phyloP scores from a whole-genome alignment of 2,113 vertebrate genomes.

The Phylloscopus trochiloides region DNA sequence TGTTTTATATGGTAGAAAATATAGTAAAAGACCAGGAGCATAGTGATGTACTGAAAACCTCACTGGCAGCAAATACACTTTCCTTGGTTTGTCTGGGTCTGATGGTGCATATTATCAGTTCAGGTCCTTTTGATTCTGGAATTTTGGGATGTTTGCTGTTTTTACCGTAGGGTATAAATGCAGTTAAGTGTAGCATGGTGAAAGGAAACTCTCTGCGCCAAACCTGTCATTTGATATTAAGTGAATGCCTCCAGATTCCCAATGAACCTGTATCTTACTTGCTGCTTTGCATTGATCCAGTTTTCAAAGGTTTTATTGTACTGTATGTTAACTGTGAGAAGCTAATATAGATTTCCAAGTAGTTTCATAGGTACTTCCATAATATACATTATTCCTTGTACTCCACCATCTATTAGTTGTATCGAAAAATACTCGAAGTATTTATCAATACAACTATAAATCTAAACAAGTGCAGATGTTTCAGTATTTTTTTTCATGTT shows the following conservation, averaged over 20 bases:
- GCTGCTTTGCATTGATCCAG: slow-evolving; percentile 26
- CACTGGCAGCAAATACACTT: background rate
- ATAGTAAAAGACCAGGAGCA: background rate
- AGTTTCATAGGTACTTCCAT: slow-evolving; percentile 28
- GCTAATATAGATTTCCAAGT: background rate
- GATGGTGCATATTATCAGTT: background rate
- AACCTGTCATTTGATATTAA: background rate
- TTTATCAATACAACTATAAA: background rate
- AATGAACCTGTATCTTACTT: background rate
- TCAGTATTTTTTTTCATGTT: background rate
- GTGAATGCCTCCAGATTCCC: slow-evolving; percentile 34
- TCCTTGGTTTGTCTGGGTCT: background rate
- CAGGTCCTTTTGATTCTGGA: slow-evolving; percentile 1
- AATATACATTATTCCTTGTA: background rate
- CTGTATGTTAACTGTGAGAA: slow-evolving; percentile 25
- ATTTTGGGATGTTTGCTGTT: background rate
- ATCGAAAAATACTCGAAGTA: background rate
- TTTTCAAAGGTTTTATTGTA: slow-evolving; percentile 27
- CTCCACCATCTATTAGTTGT: background rate
- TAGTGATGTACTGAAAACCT: background rate
- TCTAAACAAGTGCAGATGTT: background rate
- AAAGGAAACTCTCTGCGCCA: background rate
- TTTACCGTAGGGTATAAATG: slow-evolving; percentile 12
- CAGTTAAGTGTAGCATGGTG: slow-evolving; percentile 8
- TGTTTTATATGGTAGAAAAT: background rate